Conservation (phyloP, 2,113 vertebrate genomes). For the Pseudonaja textilis region DNA sequence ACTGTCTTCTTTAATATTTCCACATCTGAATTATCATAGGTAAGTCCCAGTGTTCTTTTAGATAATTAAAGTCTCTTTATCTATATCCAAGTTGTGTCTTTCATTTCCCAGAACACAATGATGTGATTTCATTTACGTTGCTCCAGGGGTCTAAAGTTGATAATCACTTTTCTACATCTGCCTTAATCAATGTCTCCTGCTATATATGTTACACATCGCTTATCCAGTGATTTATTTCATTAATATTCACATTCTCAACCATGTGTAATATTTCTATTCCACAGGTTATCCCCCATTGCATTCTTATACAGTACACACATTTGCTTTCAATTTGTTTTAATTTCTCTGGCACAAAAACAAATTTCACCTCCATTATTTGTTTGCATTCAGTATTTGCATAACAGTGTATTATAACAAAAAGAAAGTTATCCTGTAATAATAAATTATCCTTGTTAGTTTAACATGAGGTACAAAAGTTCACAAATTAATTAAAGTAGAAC, state of each 20-base stretch:
- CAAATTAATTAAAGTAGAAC: background rate
- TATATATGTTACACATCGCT: constrained; percentile 44
- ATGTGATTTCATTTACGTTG: constrained; percentile 70
- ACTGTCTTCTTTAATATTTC: constrained; percentile 73
- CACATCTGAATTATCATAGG: constrained; percentile 73
- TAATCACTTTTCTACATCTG: constrained; percentile 75
- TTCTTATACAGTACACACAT: constrained; percentile 49
- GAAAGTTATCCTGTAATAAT: background rate
- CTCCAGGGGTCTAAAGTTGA: constrained; percentile 74
- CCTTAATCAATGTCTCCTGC: constrained; percentile 64
- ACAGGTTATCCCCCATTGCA: constrained; percentile 49
- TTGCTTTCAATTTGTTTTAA: constrained; percentile 46
- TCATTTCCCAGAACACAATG: constrained; percentile 77
- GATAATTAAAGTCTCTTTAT: constrained; percentile 81
- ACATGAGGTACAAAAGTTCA: background rate
- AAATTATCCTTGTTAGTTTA: constrained; percentile 2
- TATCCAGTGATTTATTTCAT: constrained; percentile 57
- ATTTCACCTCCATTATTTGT: constrained; percentile 34
- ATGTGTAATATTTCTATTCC: constrained; percentile 44
- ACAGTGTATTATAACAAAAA: constrained; percentile 30
- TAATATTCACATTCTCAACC: constrained; percentile 55
- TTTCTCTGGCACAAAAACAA: constrained; percentile 34
- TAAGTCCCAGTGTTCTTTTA: constrained; percentile 77
- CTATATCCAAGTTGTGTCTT: constrained; percentile 69
- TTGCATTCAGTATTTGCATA: constrained; percentile 32